Evolutionary conservation across 1,140 invertebrate species (phyloP), one percentile per base, ranked within the genome.

Genomic region (Campoletis sonorensis): DNA sequence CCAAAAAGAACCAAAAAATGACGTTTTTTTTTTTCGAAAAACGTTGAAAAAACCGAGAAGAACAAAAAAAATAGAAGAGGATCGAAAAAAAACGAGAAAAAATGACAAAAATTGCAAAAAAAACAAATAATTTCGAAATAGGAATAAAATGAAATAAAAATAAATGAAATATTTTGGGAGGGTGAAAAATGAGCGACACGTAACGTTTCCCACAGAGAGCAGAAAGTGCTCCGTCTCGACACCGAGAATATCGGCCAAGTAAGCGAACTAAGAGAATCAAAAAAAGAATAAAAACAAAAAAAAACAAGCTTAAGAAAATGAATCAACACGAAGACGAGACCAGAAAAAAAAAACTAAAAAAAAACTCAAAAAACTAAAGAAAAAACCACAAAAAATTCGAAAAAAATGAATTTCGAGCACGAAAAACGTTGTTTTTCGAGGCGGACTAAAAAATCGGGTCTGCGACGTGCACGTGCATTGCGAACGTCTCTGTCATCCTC

Each of bases 131-230:
- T 33, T 33, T 33, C 30, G 58, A 61, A n/a, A 61, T 16, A 61
- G 16, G 23, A n/a, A 61, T 23, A 26, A 4, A 27, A 23, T 26
- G 61, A 64, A 70, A 70, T n/a, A n/a, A 33, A 70, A 70, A 70
- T n/a, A 70, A 33, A 70, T 1, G 27, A 70, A 70, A n/a, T 37
- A 70, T 33, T 15, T 70, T 30, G 67, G 67, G 72, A 54, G 49
- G 72, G 40, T 54, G 49, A 54, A 33, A 70, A 33, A 70, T 72
- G 70, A 72, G 70, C 21, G 70, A 72, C 40, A 73, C 72, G 72
- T 71, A 71, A 27, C 26, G 21, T 75, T 75, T 72, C 33, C 70
- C 72, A 75, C 72, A 75, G 72, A 75, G 45, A 70, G 67, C 67
- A 21, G 67, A 70, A 70, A 70, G 67, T 27, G 40, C 72, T 75